Conservation (phyloP, 1,140 invertebrate genomes). For the Ips nitidus region DNA sequence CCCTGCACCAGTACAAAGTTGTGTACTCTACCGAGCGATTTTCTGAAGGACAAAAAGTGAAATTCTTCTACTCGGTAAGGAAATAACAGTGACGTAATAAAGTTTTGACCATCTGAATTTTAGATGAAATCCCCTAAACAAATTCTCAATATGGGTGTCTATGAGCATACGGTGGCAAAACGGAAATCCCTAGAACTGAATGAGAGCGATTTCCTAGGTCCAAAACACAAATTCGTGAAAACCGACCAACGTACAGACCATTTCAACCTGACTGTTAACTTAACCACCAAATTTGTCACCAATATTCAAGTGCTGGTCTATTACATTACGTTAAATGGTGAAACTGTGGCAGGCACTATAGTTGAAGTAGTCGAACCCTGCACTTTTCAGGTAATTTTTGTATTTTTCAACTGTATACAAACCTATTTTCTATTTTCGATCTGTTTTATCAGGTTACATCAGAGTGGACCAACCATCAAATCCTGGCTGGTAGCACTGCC, state of each 20-base stretch:
- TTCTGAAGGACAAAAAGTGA: too few relatives aligned
- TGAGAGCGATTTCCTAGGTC: conserved; percentile 21
- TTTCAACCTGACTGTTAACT: conserved; percentile 39
- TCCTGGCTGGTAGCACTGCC: conserved; percentile 56
- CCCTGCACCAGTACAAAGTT: conserved; percentile 40
- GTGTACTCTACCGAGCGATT: conserved; percentile 43
- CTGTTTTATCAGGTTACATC: conserved; percentile 40
- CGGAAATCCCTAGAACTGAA: too few relatives aligned
- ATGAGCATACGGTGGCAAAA: too few relatives aligned
- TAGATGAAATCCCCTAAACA: conserved; percentile 38
- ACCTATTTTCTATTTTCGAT: too few relatives aligned
- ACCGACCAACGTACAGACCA: conserved; percentile 30
- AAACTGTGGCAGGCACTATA: conserved; percentile 38
- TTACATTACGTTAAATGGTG: conserved; percentile 38
- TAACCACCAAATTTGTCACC: conserved; percentile 38
- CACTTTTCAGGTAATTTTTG: conserved; percentile 14
- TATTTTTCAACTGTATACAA: too few relatives aligned
- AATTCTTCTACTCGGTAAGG: too few relatives aligned
- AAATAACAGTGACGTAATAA: too few relatives aligned
- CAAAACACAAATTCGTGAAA: conserved; percentile 39
- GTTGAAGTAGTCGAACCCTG: conserved; percentile 35
- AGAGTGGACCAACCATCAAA: conserved; percentile 40
- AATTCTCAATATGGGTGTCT: conserved; percentile 27
- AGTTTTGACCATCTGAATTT: background rate
- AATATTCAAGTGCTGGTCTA: conserved; percentile 42